Conservation (phyloP, 2,797 vertebrate species). For the Synaphobranchus kaupii region DNA sequence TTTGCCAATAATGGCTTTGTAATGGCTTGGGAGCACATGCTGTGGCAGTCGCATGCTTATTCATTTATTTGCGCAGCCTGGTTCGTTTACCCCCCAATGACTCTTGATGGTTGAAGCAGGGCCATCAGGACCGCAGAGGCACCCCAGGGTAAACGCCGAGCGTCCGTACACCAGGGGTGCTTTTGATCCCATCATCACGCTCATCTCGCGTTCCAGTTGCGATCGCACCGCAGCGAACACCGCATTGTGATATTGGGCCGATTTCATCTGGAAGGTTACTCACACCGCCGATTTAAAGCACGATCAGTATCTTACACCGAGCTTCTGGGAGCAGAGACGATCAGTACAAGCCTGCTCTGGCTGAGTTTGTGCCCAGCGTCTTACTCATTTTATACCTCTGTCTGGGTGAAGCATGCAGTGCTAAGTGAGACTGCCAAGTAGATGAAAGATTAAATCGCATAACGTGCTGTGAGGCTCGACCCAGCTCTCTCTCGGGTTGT, state of each 20-base stretch:
- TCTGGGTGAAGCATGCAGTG: not conserved
- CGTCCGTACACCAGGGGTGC: not conserved
- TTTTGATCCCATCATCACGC: not conserved
- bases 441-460: not conserved
- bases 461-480: not conserved
- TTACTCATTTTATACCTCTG: not conserved
- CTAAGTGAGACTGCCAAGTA: not conserved
- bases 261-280: not conserved
- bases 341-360: not conserved
- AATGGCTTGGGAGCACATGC: not conserved
- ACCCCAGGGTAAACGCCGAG: not conserved
- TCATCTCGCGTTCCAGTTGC: not conserved
- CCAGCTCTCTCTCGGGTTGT: not conserved
- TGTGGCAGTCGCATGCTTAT: not conserved
- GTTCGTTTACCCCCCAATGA: not conserved
- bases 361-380: not conserved
- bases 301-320: not conserved
- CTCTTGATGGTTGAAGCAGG: not conserved
- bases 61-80: not conserved
- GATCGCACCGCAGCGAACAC: not conserved
- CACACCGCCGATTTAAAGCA: not conserved
- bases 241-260: not conserved
- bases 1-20: not conserved
- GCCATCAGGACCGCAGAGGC: not conserved
- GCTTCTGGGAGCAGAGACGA: not conserved